Evolutionary conservation across 2,888 invertebrate genomes (phyloP).

Genomic region (Isoperla grammatica): DNA sequence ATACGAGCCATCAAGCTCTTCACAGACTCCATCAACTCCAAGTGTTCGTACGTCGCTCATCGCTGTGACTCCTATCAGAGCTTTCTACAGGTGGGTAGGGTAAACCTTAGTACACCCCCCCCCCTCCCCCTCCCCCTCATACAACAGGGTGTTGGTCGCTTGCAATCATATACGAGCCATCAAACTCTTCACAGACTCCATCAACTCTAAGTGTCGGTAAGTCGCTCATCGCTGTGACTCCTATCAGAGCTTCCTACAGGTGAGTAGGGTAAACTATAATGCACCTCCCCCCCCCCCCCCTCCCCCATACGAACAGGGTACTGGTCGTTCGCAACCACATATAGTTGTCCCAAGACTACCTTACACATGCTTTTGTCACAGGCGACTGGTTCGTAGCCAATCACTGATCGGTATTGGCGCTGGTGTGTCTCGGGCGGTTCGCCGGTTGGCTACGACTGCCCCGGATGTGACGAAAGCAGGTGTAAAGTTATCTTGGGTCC

Average conservation of each 20-base stretch:
- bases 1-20: conserved; percentile 78
- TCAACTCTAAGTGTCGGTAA: conserved; percentile 73
- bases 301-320: too few relatives aligned
- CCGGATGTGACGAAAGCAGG: too few relatives aligned
- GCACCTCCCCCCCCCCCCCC: too few relatives aligned
- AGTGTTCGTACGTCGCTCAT: conserved; percentile 75
- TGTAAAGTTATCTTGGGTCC: too few relatives aligned
- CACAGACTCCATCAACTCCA: conserved; percentile 74
- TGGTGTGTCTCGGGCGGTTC: too few relatives aligned
- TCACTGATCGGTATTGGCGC: too few relatives aligned
- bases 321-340: conserved; percentile 81
- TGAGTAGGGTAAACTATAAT: too few relatives aligned
- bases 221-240: conserved; percentile 75
- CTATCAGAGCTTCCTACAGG: conserved; percentile 63
- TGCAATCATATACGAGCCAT: conserved; percentile 82
- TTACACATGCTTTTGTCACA: too few relatives aligned
- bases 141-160: conserved; percentile 75
- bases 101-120: too few relatives aligned
- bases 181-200: conserved; percentile 77
- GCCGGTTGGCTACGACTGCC: too few relatives aligned
- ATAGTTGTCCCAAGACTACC: too few relatives aligned
- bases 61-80: conserved; percentile 73
- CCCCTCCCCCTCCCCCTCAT: conserved; percentile 54
- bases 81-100: conserved; percentile 49
- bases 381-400: too few relatives aligned